Evolutionary conservation across 1,140 invertebrate genomes (phyloP), one percentile per base, ranked within the genome.

Genomic region (Belonocnema kinseyi): DNA sequence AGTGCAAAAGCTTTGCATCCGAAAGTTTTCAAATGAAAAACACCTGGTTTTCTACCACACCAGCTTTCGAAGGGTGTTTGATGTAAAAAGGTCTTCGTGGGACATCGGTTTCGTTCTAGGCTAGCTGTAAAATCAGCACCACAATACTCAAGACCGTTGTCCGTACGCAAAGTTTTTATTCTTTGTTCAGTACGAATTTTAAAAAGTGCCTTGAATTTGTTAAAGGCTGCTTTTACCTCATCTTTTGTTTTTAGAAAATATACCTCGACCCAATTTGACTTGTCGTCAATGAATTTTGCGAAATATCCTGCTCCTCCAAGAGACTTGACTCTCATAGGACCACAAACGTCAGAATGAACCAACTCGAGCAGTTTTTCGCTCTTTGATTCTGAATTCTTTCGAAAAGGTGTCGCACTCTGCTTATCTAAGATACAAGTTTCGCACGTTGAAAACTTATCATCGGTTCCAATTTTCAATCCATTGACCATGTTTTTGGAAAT

Each of bases 21-120:
- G 12, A 77, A 46, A 0, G 17, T 73, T 50, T 52, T 19, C 11
- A 77, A 19, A 14, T 33, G 46, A 14, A 12, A 10, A 14, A 14
- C n/a, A 26, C 21, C 21, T 26, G 21, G 21, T 26, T 26, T 26
- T 26, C 21, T 26, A 2, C 3, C 21, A 26, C 14, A n/a, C 14
- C 66, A 50, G 33, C 58, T 80, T 73, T 79, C 77, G 1, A 73
- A n/a, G 13, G 76, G 75, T 19, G 74, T 78, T 26, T 83, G 77
- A 1, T 77, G 56, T 14, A 46, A 46, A 6, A 53, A 79, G 5
- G 1, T 13, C 21, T 17, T 79, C 76, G 11, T 80, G 73, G 52
- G 52, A 17, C 14, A 77, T 12, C 11, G 12, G 4, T 71, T 83
- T 26, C 21, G 21, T 1, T 26, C 21, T 26, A 52, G 14, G 14